Evolutionary conservation across 2,888 invertebrate genomes (phyloP).

Genomic region (Chrysomela aeneicollis): DNA sequence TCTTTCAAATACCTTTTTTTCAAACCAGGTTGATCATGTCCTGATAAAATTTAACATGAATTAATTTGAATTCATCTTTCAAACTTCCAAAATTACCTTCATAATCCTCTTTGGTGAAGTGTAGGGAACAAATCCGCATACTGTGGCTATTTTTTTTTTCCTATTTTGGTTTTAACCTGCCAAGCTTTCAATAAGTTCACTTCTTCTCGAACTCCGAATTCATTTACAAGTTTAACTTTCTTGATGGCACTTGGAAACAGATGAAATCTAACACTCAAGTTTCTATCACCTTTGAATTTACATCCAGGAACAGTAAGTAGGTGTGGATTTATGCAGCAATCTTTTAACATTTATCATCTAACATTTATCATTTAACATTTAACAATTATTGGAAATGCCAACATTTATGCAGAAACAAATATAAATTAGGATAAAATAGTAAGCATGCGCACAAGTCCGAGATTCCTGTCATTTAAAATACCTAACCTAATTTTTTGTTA

Average conservation of each 20-base stretch:
- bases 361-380: too few species aligned
- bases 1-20: too few species aligned
- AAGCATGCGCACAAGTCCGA: too few species aligned
- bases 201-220: background rate
- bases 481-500: too few species aligned
- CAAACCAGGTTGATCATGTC: background rate
- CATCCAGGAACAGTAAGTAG: constrained; percentile 12
- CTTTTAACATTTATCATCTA: too few species aligned
- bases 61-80: background rate
- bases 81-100: background rate
- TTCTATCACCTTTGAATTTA: constrained; percentile 10
- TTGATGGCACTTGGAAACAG: background rate
- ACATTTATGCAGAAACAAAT: too few species aligned
- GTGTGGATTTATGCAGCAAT: too few species aligned
- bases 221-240: background rate
- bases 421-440: too few species aligned
- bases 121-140: constrained; percentile 6
- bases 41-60: too few species aligned
- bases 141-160: constrained; percentile 3
- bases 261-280: background rate
- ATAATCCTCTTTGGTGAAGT: too few species aligned
- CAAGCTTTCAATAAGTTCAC: constrained; percentile 12
- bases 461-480: too few species aligned
- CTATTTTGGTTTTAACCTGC: constrained; percentile 12
- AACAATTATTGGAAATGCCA: too few species aligned